These are phyloP conservation scores for Pissodes strobi DNA, from an alignment of 1,140 invertebrate genomes.

Conservation along the genomic window DNA sequence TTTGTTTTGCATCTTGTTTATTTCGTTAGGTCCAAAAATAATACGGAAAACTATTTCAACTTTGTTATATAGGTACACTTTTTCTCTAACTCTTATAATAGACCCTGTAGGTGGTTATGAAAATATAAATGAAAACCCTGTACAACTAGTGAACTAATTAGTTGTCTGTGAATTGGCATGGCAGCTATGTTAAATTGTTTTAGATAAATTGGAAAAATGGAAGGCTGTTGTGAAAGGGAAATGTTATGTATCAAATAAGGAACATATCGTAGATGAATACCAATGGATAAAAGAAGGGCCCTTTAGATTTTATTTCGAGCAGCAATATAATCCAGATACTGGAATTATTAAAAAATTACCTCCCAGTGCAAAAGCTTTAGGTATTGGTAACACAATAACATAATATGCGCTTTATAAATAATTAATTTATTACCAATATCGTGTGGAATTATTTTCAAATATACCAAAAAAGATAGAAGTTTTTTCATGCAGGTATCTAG, in stretches of 20 bases:
- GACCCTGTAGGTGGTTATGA: too few species aligned
- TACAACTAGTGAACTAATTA: background rate
- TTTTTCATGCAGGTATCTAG: too few species aligned
- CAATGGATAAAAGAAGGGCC: constrained; percentile 69
- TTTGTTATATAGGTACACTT: too few species aligned
- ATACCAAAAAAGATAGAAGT: too few species aligned
- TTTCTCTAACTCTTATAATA: too few species aligned
- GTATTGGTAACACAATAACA: constrained; percentile 47
- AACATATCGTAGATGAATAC: constrained; percentile 58
- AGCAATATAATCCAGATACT: constrained; percentile 67
- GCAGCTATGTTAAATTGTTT: too few species aligned
- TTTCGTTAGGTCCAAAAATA: too few species aligned
- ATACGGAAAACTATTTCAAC: too few species aligned
- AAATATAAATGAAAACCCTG: constrained; percentile 2
- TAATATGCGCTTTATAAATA: background rate
- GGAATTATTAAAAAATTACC: constrained; percentile 69
- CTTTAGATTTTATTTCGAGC: constrained; percentile 76
- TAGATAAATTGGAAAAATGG: constrained; percentile 29
- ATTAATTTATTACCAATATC: too few species aligned
- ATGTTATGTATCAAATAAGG: constrained; percentile 53
- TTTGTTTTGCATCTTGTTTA: too few species aligned
- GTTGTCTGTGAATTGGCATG: too few species aligned
- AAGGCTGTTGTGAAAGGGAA: constrained; percentile 60
- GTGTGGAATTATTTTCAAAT: too few species aligned
- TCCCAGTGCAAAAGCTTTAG: constrained; percentile 61